Evolutionary conservation across 2,888 invertebrate species (phyloP).

Genomic region (Hypselothyrea guttata): DNA sequence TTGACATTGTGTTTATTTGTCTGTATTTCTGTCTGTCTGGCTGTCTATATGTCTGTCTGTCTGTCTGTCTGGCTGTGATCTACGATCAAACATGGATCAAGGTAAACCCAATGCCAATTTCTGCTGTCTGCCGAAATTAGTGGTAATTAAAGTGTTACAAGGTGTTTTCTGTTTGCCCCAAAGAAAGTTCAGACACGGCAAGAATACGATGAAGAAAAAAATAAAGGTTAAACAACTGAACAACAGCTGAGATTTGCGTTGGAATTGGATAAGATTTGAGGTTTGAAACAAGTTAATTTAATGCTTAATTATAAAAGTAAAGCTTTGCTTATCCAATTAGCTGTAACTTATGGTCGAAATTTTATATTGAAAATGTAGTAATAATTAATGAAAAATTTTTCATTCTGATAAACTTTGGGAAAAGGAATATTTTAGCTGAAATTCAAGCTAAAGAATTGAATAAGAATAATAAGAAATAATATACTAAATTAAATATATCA

Average conservation of each 20-base stretch:
- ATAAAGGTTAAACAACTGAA: constrained; percentile 6
- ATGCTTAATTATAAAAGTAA: too few relatives aligned
- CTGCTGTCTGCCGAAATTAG: constrained; percentile 52
- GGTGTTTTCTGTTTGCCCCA: constrained; percentile 48
- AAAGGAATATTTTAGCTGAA: too few relatives aligned
- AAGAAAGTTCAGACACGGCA: constrained; percentile 54
- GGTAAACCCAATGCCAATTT: constrained; percentile 29
- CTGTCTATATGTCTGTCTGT: too few relatives aligned
- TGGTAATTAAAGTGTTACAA: constrained; percentile 74
- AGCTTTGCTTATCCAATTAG: too few relatives aligned
- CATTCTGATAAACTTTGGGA: too few relatives aligned
- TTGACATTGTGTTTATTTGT: constrained; percentile 25
- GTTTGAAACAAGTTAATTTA: constrained; percentile 27
- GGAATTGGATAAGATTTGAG: constrained; percentile 7
- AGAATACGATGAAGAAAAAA: constrained; percentile 6
- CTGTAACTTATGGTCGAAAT: too few relatives aligned
- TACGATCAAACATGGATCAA: constrained; percentile 46
- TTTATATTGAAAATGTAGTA: too few relatives aligned
- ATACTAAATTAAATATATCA: too few relatives aligned
- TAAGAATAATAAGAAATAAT: too few relatives aligned
- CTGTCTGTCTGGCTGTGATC: not conserved
- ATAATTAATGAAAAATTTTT: too few relatives aligned
- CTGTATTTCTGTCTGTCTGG: not conserved
- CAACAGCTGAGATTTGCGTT: constrained; percentile 7
- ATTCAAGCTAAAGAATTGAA: too few relatives aligned